A percentile compares a stretch with the other conserved stretches of the same genome.
Conservation (phyloP, 2,888 invertebrate species). For the Emesis castigata region DNA sequence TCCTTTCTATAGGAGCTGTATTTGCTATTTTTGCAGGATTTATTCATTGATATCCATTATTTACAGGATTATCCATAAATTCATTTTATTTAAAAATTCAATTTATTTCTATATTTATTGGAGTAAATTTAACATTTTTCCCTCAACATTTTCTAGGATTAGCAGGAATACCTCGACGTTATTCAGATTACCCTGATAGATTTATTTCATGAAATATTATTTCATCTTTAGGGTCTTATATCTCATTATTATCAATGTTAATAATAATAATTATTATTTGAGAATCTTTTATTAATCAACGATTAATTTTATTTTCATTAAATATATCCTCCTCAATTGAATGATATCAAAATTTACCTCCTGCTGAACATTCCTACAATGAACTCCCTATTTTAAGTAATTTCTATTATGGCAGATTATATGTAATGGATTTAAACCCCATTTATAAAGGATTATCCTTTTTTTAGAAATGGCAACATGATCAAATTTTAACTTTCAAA, state of each 20-base stretch:
- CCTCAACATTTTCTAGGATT: conserved; percentile 77
- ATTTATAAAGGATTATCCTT: conserved; percentile 90
- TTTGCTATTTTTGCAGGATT: conserved; percentile 94
- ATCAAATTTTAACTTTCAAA: conserved; percentile 88
- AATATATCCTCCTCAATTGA: conserved; percentile 89
- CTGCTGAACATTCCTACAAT: conserved; percentile 89
- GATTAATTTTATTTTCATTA: conserved; percentile 83
- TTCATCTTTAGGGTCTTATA: conserved; percentile 74
- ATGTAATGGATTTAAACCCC: conserved; percentile 91
- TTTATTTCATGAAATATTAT: conserved; percentile 91
- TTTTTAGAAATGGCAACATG: conserved; percentile 90
- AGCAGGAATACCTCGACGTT: conserved; percentile 83
- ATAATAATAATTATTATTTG: conserved; percentile 89
- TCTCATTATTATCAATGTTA: conserved; percentile 89
- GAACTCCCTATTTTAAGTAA: conserved; percentile 88
- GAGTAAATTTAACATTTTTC: conserved; percentile 91
- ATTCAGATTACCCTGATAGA: conserved; percentile 90
- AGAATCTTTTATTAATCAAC: conserved; percentile 88
- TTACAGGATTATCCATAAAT: conserved; percentile 90
- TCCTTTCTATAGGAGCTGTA: conserved; percentile 94
- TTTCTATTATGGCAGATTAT: conserved; percentile 89
- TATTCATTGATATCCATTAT: conserved; percentile 92
- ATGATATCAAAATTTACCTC: conserved; percentile 88
- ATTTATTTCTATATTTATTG: not conserved
- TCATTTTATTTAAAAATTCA: conserved; percentile 86